phyloP scores from a whole-genome alignment of 64 coral and sea anemone genomes.

The Montipora cactus region DNA sequence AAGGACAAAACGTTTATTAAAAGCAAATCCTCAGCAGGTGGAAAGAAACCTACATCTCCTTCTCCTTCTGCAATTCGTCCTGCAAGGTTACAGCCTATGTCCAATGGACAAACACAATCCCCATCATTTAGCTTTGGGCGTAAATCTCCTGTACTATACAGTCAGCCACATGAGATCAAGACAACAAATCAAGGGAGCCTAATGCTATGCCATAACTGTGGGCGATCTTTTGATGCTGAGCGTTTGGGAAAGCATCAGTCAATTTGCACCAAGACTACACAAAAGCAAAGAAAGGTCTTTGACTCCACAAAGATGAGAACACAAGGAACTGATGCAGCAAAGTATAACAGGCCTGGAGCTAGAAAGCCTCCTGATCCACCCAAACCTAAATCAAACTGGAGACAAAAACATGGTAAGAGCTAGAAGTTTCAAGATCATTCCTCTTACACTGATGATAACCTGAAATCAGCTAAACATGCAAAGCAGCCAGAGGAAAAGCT shows the following conservation, averaged over 20 bases:
- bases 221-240: slow-evolving; percentile 86
- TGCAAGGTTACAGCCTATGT: slow-evolving; percentile 47
- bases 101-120: slow-evolving; percentile 15
- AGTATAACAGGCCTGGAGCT: slow-evolving; percentile 68
- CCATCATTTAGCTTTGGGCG: neutral
- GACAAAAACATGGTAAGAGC: slow-evolving; percentile 90
- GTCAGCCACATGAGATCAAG: neutral
- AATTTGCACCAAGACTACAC: slow-evolving; percentile 73
- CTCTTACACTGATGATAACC: too few relatives aligned
- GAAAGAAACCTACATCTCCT: slow-evolving; percentile 26
- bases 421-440: neutral
- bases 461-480: too few relatives aligned
- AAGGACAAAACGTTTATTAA: slow-evolving; percentile 45
- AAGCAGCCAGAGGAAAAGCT: too few relatives aligned
- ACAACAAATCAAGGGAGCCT: slow-evolving; percentile 48
- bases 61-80: slow-evolving; percentile 1
- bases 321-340: slow-evolving; percentile 84
- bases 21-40: slow-evolving; percentile 19
- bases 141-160: neutral
- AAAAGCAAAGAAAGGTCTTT: slow-evolving; percentile 89
- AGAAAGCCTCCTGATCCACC: slow-evolving; percentile 65
- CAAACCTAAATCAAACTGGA: slow-evolving; percentile 88
- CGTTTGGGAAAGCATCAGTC: slow-evolving; percentile 79
- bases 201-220: slow-evolving; percentile 82
- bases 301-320: slow-evolving; percentile 88